Conservation (phyloP, 2,888 invertebrate species). For the Frankliniella intonsa region DNA sequence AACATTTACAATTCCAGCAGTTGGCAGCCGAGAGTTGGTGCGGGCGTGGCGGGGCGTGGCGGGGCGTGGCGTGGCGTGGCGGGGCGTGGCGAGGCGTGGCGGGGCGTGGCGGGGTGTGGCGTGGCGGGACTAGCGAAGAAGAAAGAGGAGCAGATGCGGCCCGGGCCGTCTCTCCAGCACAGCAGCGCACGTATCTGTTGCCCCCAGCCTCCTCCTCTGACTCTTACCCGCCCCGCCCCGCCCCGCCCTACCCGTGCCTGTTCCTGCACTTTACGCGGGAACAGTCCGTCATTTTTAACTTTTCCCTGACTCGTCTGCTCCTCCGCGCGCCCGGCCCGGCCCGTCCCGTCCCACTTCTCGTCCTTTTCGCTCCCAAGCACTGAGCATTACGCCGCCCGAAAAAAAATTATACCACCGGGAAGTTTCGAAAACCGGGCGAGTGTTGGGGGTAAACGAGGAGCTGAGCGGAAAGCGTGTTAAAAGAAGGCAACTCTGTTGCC, state of each 20-base stretch:
- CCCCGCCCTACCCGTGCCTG: background rate
- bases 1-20: slow-evolving; percentile 1
- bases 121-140: background rate
- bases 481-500: too few species aligned
- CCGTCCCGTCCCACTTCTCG: too few species aligned
- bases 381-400: too few species aligned
- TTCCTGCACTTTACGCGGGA: background rate
- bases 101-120: background rate
- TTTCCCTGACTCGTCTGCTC: too few species aligned
- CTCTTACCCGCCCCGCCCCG: background rate
- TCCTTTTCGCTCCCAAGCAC: too few species aligned
- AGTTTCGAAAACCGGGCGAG: too few species aligned
- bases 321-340: too few species aligned
- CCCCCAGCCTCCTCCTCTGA: background rate
- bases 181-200: background rate
- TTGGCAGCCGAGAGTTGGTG: background rate
- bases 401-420: too few species aligned
- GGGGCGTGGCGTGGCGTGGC: background rate
- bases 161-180: background rate
- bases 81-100: background rate
- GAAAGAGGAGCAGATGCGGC: background rate
- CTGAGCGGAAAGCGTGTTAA: too few species aligned
- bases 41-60: background rate
- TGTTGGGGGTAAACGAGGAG: too few species aligned
- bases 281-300: too few species aligned